Evolutionary conservation across 2,888 invertebrate species (phyloP).

Genomic region (Frankliniella fusca): DNA sequence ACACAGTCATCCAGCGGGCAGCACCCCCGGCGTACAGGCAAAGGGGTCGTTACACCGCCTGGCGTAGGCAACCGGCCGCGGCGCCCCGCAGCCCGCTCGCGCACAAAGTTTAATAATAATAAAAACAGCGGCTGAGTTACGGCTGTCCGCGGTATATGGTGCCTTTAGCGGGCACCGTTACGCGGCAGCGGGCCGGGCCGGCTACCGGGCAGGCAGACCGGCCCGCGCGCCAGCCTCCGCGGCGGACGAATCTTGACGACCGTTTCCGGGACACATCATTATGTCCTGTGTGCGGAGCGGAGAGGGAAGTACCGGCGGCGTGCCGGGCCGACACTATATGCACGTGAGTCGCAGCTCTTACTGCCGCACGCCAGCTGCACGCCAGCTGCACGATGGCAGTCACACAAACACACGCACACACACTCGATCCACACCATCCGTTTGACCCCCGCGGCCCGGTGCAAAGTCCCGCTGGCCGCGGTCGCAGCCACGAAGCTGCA

Average conservation of each 20-base stretch:
- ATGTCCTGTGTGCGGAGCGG: not conserved
- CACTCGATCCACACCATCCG: too few species aligned
- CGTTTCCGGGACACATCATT: slow-evolving; percentile 27
- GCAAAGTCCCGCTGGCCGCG: too few species aligned
- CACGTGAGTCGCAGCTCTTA: too few species aligned
- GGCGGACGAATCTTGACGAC: slow-evolving; percentile 25
- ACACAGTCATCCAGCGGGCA: too few species aligned
- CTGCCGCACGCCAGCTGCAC: not conserved
- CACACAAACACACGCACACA: too few species aligned
- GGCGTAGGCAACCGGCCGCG: not conserved
- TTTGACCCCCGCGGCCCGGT: too few species aligned
- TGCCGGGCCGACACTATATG: too few species aligned
- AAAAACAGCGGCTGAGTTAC: not conserved
- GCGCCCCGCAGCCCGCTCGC: not conserved
- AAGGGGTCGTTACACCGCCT: too few species aligned
- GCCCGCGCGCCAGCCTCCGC: not conserved
- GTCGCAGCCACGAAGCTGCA: too few species aligned
- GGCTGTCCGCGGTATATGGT: not conserved
- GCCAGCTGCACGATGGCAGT: not conserved
- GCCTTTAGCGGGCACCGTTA: not conserved
- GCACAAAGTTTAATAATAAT: too few species aligned
- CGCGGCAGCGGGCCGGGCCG: not conserved
- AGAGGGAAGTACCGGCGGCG: too few species aligned
- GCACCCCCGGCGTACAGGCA: too few species aligned
- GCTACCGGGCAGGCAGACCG: not conserved